These are phyloP conservation scores for Phocoena sinus DNA, from an alignment of 2,113 vertebrate genomes.

Conservation along the genomic window DNA sequence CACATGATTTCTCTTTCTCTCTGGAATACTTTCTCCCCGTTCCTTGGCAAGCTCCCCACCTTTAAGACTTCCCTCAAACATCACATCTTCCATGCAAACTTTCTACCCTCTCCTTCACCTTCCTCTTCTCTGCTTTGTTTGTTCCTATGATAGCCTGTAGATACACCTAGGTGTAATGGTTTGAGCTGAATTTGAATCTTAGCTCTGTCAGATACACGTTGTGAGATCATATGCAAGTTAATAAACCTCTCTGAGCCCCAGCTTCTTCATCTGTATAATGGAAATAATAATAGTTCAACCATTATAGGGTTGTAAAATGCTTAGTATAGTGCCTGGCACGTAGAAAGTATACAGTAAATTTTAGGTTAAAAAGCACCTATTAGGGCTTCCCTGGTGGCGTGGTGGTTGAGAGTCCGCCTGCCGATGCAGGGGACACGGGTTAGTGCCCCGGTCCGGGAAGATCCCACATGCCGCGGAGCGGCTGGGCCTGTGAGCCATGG, in stretches of 20 bases:
- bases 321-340: background rate
- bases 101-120: background rate
- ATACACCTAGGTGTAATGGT: background rate
- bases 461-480: too few species aligned
- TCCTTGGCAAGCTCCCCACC: background rate
- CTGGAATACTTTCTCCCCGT: background rate
- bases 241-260: background rate
- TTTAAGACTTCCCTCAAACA: background rate
- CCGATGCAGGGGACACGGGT: too few species aligned
- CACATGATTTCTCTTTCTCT: background rate
- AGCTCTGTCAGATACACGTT: background rate
- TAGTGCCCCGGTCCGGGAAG: too few species aligned
- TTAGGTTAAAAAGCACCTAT: background rate
- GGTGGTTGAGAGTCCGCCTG: too few species aligned
- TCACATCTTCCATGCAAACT: background rate
- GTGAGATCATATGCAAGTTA: background rate
- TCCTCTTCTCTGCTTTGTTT: background rate
- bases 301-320: background rate
- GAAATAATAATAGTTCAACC: background rate
- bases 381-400: too few species aligned
- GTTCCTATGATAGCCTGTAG: background rate
- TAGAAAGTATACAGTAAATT: background rate
- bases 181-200: constrained; percentile 5
- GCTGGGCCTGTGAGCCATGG: too few species aligned
- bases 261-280: background rate